Evolutionary conservation across 2,113 vertebrate genomes (phyloP).

Genomic region (Platichthys flesus): DNA sequence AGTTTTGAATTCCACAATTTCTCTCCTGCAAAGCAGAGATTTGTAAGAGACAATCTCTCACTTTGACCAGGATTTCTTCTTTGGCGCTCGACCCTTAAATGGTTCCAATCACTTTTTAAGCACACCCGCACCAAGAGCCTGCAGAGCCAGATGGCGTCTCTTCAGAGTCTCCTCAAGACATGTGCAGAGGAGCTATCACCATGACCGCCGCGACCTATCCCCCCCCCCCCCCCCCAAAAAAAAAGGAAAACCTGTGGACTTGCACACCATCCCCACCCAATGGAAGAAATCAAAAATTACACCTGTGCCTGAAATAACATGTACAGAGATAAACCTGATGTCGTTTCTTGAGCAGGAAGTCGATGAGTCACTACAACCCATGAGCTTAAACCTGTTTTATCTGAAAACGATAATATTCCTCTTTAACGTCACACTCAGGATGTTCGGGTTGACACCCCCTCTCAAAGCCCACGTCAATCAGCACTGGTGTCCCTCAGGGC

Average conservation of each 20-base stretch:
- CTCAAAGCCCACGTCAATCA: not conserved
- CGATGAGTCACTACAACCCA: not conserved
- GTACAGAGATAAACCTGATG: no score
- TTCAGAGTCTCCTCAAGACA: not conserved
- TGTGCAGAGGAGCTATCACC: not conserved
- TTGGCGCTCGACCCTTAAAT: not conserved
- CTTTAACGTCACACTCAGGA: no score
- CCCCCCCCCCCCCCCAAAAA: no score
- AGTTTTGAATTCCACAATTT: not conserved
- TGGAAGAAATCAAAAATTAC: not conserved
- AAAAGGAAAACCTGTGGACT: not conserved
- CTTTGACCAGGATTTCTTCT: no score
- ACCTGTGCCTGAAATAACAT: not conserved
- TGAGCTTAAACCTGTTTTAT: no score
- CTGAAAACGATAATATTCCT: no score
- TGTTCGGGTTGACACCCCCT: no score
- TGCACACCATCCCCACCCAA: not conserved
- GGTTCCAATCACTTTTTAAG: not conserved
- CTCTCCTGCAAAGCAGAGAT: no score
- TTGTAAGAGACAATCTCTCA: not conserved
- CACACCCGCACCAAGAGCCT: not conserved
- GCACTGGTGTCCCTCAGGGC: not conserved
- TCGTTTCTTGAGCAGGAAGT: no score
- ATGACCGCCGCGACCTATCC: not conserved
- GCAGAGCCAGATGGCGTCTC: not conserved